Evolutionary conservation across 1,140 invertebrate genomes (phyloP), one percentile per base, ranked within the genome.

Genomic region (Neuroterus valhalla): DNA sequence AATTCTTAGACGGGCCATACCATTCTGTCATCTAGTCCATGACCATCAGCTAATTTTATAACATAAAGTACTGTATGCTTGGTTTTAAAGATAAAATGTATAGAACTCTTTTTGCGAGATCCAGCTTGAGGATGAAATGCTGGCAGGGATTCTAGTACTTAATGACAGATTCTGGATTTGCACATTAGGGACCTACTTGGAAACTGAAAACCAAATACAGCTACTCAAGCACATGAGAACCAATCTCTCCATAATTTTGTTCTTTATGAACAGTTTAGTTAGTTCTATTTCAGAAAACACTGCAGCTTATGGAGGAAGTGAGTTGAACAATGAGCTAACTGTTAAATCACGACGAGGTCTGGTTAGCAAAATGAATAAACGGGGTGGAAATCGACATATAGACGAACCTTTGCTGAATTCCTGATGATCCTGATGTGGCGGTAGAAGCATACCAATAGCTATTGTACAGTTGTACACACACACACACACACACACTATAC

Each of bases 371-470:
- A 45, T 46, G 66, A 23, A 50, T 42, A 38, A 45, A 55, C 69
- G 38, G 62, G 68, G 72, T 70, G 69, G 74, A 79, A 77, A 79
- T 78, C 66, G 71, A 42, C 70, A 76, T 76, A 76, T 17, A 67
- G 71, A 68, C 68, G 71, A n/a, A 81, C 75, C 55, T 75, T 46
- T 43, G 67, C 14, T 68, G 50, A 75, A 73, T 76, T 78, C 72
- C 77, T 70, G 75, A 81, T 76, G 79, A 81, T 80, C 70, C 74
- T 68, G n/a, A n/a, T n/a, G 66, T 19, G 48, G 50, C 68, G 46
- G 55, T 73, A 68, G 10, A 48, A 69, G 79, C 76, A 81, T 81
- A 81, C 71, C 77, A 81, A 81, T 78, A 72, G 52, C 21, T 62
- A 76, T 66, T 52, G 71, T 43, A 31, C 31, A 38, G 0, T 38